phyloP scores from a whole-genome alignment of 2,113 vertebrate species.

The Mormyrus iriodes region DNA sequence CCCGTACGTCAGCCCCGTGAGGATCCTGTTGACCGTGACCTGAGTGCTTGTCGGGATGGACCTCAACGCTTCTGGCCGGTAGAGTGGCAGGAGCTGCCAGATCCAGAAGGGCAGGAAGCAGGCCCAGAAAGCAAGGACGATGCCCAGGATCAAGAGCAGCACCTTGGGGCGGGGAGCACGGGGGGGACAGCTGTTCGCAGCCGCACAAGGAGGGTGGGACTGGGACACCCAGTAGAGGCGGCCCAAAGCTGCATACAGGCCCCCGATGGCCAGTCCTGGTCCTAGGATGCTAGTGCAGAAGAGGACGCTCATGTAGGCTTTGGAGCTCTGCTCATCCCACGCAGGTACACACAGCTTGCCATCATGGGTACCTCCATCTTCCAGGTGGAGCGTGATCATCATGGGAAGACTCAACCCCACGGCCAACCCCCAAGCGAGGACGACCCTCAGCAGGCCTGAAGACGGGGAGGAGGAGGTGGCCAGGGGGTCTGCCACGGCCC shows the following conservation, averaged over 20 bases:
- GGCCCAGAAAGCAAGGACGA: constrained; percentile 74
- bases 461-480: constrained; percentile 60
- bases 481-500: constrained; percentile 66
- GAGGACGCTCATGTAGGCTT: constrained; percentile 66
- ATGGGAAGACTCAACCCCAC: constrained; percentile 71
- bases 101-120: constrained; percentile 79
- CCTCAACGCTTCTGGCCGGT: constrained; percentile 61
- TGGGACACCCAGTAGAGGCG: constrained; percentile 75
- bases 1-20: constrained; percentile 72
- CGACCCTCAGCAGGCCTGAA: constrained; percentile 59
- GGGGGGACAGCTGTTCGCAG: constrained; percentile 48
- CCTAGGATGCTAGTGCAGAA: constrained; percentile 76
- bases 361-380: constrained; percentile 62
- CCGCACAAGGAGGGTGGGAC: constrained; percentile 59
- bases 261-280: constrained; percentile 69
- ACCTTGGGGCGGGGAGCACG: constrained; percentile 71
- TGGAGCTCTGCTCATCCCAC: constrained; percentile 73
- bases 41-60: constrained; percentile 65
- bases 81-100: constrained; percentile 74
- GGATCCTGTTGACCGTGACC: constrained; percentile 70
- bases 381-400: constrained; percentile 75
- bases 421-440: constrained; percentile 67
- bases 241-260: constrained; percentile 65
- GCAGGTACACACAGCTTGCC: constrained; percentile 67
- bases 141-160: constrained; percentile 69